phyloP scores from a whole-genome alignment of 2,888 invertebrate genomes.

The Silvanus unidentatus region DNA sequence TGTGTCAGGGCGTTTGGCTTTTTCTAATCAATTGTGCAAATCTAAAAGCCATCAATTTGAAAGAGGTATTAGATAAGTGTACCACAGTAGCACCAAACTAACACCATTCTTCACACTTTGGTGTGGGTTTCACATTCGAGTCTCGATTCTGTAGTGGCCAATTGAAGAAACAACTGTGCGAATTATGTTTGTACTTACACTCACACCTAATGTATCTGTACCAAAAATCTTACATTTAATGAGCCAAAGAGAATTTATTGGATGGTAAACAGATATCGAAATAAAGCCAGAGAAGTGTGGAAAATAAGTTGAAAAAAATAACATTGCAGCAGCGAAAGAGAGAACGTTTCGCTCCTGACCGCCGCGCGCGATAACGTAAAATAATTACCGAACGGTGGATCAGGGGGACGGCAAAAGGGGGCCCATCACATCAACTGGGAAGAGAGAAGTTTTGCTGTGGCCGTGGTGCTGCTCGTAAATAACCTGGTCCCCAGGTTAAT shows the following conservation, averaged over 20 bases:
- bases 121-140: conserved; percentile 33
- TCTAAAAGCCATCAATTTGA: too few species aligned
- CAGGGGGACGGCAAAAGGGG: conserved; percentile 19
- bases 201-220: conserved; percentile 43
- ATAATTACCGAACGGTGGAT: conserved; percentile 31
- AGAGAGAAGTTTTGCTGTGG: too few species aligned
- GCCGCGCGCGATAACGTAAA: conserved; percentile 30
- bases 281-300: conserved; percentile 2
- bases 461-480: conserved; percentile 34
- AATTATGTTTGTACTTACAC: conserved; percentile 43
- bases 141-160: conserved; percentile 21
- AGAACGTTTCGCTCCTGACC: conserved; percentile 15
- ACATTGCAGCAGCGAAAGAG: too few species aligned
- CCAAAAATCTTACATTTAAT: conserved; percentile 43
- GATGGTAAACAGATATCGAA: conserved; percentile 30
- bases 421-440: neutral
- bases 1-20: too few species aligned
- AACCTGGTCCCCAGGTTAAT: conserved; percentile 34
- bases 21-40: too few species aligned
- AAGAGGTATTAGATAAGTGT: conserved; percentile 7
- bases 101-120: conserved; percentile 37
- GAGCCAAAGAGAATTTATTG: conserved; percentile 37
- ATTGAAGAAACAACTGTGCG: conserved; percentile 29
- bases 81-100: conserved; percentile 39
- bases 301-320: too few species aligned